Evolutionary conservation across 1,140 invertebrate genomes (phyloP), one percentile per base, ranked within the genome.

Genomic region (Hirudo medicinalis): DNA sequence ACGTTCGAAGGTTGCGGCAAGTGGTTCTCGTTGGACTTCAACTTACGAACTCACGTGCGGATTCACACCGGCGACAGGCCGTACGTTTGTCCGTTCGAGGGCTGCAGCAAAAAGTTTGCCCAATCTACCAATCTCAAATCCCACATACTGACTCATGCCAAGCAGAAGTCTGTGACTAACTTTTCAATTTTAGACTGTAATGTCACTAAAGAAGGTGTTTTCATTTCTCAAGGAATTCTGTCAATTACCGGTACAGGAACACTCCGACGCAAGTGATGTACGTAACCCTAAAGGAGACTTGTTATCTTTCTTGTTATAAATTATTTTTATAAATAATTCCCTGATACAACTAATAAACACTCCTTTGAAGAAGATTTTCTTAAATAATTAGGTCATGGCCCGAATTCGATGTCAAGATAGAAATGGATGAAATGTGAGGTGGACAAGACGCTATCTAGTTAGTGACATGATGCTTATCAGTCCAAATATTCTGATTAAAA

Each of bases 1-100:
- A 97, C 94, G n/a, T 97, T 97, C 82, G 94, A 98, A 82, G 94
- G 94, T 6, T 97, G 94, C 82, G 94, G 94, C 0, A 98, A 98
- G 80, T 85, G 94, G 77, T 98, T 98, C 84, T 97, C 94, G 70
- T 83, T 98, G 72, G 94, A 98, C 81, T 98, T 98, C 81, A 98
- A 95, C 82, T 83, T 87, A 75, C 87, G 94, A 80, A 97, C 94
- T 17, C 94, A 98, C 81, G 94, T 97, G 2, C 85, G 94, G 71
- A 97, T 98, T 77, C 94, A 98, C 82, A 97, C 94, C 0, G 94
- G 83, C 53, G 94, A 98, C 82, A 85, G 94, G 67, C 94, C 94
- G 0, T 98, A 96, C 79, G 94, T 97, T 60, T 97, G 94, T 86
- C 94, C 94, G 0, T 97, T 97, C 82, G 94, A 97, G 81, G 92